phyloP scores from a whole-genome alignment of 2,797 vertebrate genomes.

The Manis javanica region DNA sequence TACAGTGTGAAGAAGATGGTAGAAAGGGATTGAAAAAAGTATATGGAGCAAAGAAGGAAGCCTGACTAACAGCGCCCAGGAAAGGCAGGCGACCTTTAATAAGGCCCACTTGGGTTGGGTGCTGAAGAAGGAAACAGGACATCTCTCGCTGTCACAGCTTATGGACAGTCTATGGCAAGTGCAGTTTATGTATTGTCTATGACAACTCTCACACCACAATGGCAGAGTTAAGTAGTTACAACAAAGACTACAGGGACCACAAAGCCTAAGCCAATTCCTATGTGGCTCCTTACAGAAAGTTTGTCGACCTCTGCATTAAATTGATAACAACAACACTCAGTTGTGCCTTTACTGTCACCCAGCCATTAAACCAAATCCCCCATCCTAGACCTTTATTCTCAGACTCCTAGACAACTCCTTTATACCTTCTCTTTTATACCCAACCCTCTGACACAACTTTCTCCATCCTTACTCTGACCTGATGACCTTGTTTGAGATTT shows the following conservation, averaged over 20 bases:
- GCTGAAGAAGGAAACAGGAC: neutral
- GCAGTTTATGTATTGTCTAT: neutral
- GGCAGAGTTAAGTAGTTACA: neutral
- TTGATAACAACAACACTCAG: neutral
- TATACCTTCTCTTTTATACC: neutral
- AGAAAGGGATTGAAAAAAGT: neutral
- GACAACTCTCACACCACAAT: neutral
- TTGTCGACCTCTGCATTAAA: neutral
- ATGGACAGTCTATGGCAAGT: neutral
- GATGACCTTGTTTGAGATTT: neutral
- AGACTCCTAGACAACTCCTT: neutral
- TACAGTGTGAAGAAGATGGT: neutral
- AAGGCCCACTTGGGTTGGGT: neutral
- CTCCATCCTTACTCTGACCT: neutral
- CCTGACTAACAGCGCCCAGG: neutral
- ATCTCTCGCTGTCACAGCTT: neutral
- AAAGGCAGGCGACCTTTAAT: neutral
- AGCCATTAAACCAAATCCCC: neutral
- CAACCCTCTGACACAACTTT: neutral
- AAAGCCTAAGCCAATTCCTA: neutral
- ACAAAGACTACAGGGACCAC: neutral
- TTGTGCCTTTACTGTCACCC: neutral
- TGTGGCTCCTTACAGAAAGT: neutral
- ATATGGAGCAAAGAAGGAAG: neutral
- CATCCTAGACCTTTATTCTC: neutral